Evolutionary conservation across 2,113 vertebrate genomes (phyloP), one percentile per base, ranked within the genome.

Genomic region (Chaetops frenatus): DNA sequence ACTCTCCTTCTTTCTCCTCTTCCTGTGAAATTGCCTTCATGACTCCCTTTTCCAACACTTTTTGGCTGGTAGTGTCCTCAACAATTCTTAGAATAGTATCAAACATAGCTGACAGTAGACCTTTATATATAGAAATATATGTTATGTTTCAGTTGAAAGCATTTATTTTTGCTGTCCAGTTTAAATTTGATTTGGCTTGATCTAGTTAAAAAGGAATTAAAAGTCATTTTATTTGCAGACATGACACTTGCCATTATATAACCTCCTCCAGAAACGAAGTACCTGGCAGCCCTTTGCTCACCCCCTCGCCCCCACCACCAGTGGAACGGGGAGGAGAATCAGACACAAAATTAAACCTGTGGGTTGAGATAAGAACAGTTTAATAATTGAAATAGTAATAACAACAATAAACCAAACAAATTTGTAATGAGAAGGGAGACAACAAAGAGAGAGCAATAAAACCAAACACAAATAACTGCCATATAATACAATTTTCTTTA

Each of bases 321-420:
- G 10, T 35, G 40, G 29, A 38, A 66, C 28, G 18, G 15, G n/a
- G 45, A 60, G 44, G 12, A 54, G 45, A 60, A 47, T 33, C 21
- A 60, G 38, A 66, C 53, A 54, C 17, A 40, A 47, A 47, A 23
- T 72, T 31, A 53, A 81, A 47, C 29, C 20, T 15, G 14, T 38
- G 16, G 5, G 15, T 11, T 60, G 16, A 61, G 17, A 21, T 40
- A 74, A 69, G n/a, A 61, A 31, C 21, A 35, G 8, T 27, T 69
- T 40, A 40, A 76, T 47, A 60, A 40, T 15, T 15, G 16, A 35
- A 67, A 60, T 40, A 35, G 40, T 51, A 66, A 28, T 17, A 27
- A n/a, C 14, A 28, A 33, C 0, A n/a, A 65, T 27, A 42, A 35
- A 1, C 1, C 7, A 2, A 20, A n/a, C n/a, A 45, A 40, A 65